Percentiles rank a stretch among this genome's conserved stretches.
Evolutionary conservation across 2,888 invertebrate genomes (phyloP).

Genomic region (Nebria brevicollis): DNA sequence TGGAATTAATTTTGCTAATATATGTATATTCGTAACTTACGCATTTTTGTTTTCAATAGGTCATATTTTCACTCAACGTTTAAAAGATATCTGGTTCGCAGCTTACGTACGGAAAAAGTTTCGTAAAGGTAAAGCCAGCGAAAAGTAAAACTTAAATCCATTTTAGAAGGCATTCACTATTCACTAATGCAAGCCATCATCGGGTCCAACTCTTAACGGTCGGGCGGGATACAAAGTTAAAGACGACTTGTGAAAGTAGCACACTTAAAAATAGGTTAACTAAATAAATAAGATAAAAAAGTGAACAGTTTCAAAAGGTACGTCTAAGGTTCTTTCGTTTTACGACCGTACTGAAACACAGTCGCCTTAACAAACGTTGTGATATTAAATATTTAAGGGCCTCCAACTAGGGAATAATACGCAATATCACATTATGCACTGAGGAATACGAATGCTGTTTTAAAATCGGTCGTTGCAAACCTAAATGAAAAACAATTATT

Average conservation of each 20-base stretch:
- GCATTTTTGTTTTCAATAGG: not conserved
- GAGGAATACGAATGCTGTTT: not conserved
- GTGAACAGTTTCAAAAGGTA: not conserved
- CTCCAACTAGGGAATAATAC: not conserved
- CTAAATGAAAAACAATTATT: constrained; percentile 23
- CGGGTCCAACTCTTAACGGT: constrained; percentile 8
- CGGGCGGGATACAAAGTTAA: not conserved
- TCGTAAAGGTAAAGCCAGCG: constrained; percentile 18
- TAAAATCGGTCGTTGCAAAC: constrained; percentile 7
- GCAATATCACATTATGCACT: not conserved
- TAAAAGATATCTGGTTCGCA: not conserved
- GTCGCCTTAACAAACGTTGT: not conserved
- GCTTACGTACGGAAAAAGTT: constrained; percentile 6
- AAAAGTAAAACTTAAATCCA: constrained; percentile 35
- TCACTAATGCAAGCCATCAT: constrained; percentile 29
- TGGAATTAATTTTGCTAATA: too few relatives aligned
- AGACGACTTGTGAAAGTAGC: constrained; percentile 26
- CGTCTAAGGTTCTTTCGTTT: not conserved
- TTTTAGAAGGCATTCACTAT: constrained; percentile 20
- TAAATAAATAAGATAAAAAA: constrained; percentile 24
- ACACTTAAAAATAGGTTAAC: constrained; percentile 35
- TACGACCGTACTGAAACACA: not conserved
- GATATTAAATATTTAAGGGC: not conserved
- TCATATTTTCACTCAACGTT: not conserved
- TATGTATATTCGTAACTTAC: not conserved